Evolutionary conservation across 2,888 invertebrate genomes (phyloP), one percentile per base, ranked within the genome.

Genomic region (Endotricha flammealis): DNA sequence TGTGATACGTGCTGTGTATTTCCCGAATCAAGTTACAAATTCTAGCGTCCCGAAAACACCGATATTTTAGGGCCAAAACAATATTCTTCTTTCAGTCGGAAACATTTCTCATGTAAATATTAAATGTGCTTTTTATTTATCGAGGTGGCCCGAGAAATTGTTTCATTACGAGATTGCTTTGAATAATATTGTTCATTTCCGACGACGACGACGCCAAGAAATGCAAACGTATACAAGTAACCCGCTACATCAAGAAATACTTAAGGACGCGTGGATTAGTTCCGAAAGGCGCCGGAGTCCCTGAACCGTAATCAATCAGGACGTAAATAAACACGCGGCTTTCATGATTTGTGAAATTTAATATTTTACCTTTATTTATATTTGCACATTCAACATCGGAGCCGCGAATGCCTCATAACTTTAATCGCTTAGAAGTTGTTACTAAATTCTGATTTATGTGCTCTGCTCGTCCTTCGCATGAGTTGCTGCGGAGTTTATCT

Each of bases 361-460:
- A 72, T 74, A 65, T 65, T 69, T 63, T 50, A 50, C 57, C 54
- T 61, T 60, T 68, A 69, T 72, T 65, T 66, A 57, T 69, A 61
- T 71, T 66, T 65, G 58, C 69, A 55, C 59, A 57, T 61, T 52
- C 57, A 50, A 53, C 53, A 50, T 51, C 55, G 48, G 57, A 39
- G 44, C 46, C 44, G 51, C 50, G 59, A 64, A 66, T 59, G 57
- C 59, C 61, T 66, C 61, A 61, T 57, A 64, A 68, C 58, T 68
- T 67, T 55, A 64, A 71, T 69, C 67, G 62, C 53, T 69, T 58
- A 65, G 54, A 69, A 69, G 57, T 67, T 64, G 55, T 59, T 64
- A 51, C 54, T 48, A 49, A 68, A 60, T 66, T 64, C 39, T 54
- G 63, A 66, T 64, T 69, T 57, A 53, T 60, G 62, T 67, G 58